These are phyloP conservation scores for Apotomis betuletana DNA, from an alignment of 2,888 invertebrate genomes.

Conservation along the genomic window DNA sequence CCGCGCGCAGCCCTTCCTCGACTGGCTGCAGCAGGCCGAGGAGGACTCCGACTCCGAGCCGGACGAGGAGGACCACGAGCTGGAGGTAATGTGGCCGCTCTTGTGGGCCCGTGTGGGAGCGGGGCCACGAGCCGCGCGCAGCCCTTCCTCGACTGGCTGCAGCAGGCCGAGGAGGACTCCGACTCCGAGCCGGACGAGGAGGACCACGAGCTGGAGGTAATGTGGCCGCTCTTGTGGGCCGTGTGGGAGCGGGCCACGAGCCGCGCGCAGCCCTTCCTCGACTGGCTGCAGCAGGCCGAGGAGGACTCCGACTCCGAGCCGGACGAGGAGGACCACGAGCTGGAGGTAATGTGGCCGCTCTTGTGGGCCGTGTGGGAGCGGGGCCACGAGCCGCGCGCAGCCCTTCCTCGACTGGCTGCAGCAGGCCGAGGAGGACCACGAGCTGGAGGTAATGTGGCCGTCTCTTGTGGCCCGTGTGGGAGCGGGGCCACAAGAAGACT, in stretches of 20 bases:
- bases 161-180: conserved; percentile 97
- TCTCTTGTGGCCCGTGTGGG: too few relatives aligned
- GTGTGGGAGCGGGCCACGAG: too few relatives aligned
- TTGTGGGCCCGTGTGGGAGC: too few relatives aligned
- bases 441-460: conserved; percentile 49
- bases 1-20: conserved; percentile 89
- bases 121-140: conserved; percentile 94
- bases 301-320: conserved; percentile 91
- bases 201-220: conserved; percentile 78
- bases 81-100: background rate
- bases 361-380: too few relatives aligned
- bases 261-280: conserved; percentile 89
- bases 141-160: conserved; percentile 98
- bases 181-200: conserved; percentile 85
- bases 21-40: conserved; percentile 98
- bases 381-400: conserved; percentile 51
- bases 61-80: conserved; percentile 85
- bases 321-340: conserved; percentile 85
- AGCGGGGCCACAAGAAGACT: too few relatives aligned
- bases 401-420: conserved; percentile 98
- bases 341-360: background rate
- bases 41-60: conserved; percentile 91
- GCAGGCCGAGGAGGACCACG: conserved; percentile 94
- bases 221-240: too few relatives aligned
- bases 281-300: conserved; percentile 98